Conservation (phyloP, 2,888 invertebrate species). For the Heliconius erato region DNA sequence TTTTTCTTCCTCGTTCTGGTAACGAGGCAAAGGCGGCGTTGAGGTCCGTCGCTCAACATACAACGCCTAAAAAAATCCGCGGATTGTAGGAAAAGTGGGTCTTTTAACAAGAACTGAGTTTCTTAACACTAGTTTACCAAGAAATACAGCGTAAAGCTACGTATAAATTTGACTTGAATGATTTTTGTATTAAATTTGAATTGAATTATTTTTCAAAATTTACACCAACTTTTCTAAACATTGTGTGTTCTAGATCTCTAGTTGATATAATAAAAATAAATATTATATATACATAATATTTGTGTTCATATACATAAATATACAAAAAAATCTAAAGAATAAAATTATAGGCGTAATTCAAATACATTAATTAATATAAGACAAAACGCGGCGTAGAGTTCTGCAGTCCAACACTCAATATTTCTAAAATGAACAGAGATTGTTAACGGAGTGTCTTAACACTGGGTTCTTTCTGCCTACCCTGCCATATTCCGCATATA, state of each 20-base stretch:
- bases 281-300: background rate
- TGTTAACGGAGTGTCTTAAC: background rate
- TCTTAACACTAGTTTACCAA: too few relatives aligned
- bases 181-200: too few relatives aligned
- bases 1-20: too few relatives aligned
- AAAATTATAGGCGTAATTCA: background rate
- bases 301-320: conserved; percentile 15
- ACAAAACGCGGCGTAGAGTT: background rate
- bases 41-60: too few relatives aligned
- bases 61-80: too few relatives aligned
- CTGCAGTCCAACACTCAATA: background rate
- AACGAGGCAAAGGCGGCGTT: too few relatives aligned
- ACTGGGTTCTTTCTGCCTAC: background rate
- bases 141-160: too few relatives aligned
- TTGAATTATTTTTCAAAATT: background rate
- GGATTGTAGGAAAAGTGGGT: too few relatives aligned
- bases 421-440: background rate
- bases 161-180: too few relatives aligned
- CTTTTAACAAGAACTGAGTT: too few relatives aligned
- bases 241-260: conserved; percentile 32
- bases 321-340: background rate
- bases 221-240: conserved; percentile 1
- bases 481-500: background rate
- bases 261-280: conserved; percentile 10
- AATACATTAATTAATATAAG: background rate